Evolutionary conservation across 23 tunicate genomes (phyloP).

Genomic region (Styela plicata): DNA sequence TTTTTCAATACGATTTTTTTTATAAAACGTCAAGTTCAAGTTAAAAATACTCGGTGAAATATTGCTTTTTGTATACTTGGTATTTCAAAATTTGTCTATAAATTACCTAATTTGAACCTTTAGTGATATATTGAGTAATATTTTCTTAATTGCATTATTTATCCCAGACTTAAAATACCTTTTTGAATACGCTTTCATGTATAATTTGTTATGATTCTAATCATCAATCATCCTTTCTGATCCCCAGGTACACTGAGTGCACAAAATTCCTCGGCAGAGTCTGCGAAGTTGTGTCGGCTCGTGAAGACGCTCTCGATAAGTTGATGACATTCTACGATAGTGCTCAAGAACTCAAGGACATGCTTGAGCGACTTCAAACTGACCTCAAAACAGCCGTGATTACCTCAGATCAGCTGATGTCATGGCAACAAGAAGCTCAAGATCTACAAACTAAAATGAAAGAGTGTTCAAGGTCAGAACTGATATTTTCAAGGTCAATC

Average conservation of each 20-base stretch:
- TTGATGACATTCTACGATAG: slow-evolving; percentile 31
- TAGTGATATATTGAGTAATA: no score
- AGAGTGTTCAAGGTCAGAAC: slow-evolving; percentile 47
- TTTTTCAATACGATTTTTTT: no score
- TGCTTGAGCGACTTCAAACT: slow-evolving; percentile 47
- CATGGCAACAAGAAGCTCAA: slow-evolving; percentile 59
- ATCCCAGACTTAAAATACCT: no score
- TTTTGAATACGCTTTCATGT: no score
- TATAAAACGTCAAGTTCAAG: no score
- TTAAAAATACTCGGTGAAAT: no score
- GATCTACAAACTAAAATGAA: slow-evolving; percentile 30
- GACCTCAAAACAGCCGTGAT: slow-evolving; percentile 38
- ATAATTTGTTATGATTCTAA: no score
- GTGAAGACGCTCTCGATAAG: slow-evolving; percentile 78
- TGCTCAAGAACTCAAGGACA: slow-evolving; percentile 30
- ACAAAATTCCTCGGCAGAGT: slow-evolving; percentile 83
- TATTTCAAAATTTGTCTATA: no score
- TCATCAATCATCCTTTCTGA: no score
- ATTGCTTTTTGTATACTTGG: no score
- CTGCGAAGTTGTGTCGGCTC: slow-evolving; percentile 74
- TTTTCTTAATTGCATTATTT: no score
- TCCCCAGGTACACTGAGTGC: slow-evolving; percentile 85
- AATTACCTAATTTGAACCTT: no score
- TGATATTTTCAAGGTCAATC: background rate
- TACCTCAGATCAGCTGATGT: slow-evolving; percentile 55